Base-by-base conservation (phyloP, 2,113 vertebrate species). In the Mus spicilegus region DNA sequence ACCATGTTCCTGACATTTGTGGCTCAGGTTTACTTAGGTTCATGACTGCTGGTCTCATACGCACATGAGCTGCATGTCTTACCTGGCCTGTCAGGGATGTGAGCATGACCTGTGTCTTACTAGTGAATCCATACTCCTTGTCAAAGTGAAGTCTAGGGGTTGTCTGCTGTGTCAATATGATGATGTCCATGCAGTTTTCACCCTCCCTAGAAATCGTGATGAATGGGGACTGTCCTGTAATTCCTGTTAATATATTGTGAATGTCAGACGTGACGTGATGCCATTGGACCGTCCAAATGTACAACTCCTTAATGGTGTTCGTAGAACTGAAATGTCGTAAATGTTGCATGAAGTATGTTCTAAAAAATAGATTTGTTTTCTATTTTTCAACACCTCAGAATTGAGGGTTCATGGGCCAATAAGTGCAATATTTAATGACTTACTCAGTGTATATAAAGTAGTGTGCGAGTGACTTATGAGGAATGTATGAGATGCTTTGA, bases 351-450 rank as follows among this genome's bases (percentile, higher is more conserved):
- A 99, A 98, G 98, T 98, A 98, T 98, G 98, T 98, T 98, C 98
- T 98, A 98, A 98, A 99, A 98, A 98, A 99, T 98, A 99, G 98
- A 98, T 99, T 99, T 98, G 98, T 98, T 98, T 98, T 99, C 98
- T 99, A 99, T 98, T 99, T 99, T 98, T 98, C 80, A 99, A 99
- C 99, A 99, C 98, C 98, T 99, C 99, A 98, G 96, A 97, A 98
- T 96, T 99, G 99, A 99, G 98, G 99, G 99, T 99, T 99, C 98
- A 99, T 99, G 99, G 99, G 99, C 99, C 99, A 99, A 99, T 99
- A 99, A 99, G 99, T 99, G 99, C 99, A 99, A 99, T 99, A 99
- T 99, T 99, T 99, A 99, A 99, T 99, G 98, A 99, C 98, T 99
- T 99, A 99, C 98, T 99, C 98, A 98, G 98, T 99, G 99, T 99